Conservation (phyloP, 2,888 invertebrate species). For the Incurvaria masculella region DNA sequence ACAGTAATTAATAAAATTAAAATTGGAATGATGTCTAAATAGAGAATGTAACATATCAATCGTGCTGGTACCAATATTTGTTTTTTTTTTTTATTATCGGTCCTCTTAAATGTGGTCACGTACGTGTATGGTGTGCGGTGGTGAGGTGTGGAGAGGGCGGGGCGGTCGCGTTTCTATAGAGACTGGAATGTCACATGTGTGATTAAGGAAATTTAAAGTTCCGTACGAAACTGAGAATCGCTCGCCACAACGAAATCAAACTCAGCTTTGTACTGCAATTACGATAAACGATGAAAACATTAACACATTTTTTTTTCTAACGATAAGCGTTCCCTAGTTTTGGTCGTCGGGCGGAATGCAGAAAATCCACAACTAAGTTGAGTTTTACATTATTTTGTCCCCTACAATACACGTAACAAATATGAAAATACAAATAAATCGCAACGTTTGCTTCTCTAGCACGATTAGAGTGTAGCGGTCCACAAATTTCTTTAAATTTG, state of each 20-base stretch:
- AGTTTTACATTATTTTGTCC: constrained; percentile 38
- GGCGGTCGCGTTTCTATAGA: constrained; percentile 47
- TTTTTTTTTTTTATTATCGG: too few relatives aligned
- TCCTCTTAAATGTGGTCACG: background rate
- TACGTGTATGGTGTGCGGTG: background rate
- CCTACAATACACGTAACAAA: constrained; percentile 26
- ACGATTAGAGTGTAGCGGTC: background rate
- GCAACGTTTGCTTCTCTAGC: background rate
- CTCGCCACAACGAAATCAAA: constrained; percentile 28
- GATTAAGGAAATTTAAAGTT: constrained; percentile 38
- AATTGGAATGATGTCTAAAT: constrained; percentile 45
- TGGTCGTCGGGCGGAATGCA: constrained; percentile 59
- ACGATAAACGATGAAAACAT: constrained; percentile 21
- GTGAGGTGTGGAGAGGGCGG: constrained; percentile 19
- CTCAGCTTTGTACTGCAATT: constrained; percentile 20
- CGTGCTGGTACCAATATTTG: too few relatives aligned
- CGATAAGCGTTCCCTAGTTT: constrained; percentile 45
- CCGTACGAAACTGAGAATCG: constrained; percentile 22
- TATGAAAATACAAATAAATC: background rate
- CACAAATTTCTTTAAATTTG: background rate
- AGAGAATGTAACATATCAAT: background rate
- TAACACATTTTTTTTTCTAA: constrained; percentile 29
- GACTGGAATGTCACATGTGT: constrained; percentile 53
- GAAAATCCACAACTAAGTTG: constrained; percentile 57
- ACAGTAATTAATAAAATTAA: constrained; percentile 45